Evolutionary conservation across 92 coral and sea anemone species (phyloP).

Genomic region (Bergia sp.): DNA sequence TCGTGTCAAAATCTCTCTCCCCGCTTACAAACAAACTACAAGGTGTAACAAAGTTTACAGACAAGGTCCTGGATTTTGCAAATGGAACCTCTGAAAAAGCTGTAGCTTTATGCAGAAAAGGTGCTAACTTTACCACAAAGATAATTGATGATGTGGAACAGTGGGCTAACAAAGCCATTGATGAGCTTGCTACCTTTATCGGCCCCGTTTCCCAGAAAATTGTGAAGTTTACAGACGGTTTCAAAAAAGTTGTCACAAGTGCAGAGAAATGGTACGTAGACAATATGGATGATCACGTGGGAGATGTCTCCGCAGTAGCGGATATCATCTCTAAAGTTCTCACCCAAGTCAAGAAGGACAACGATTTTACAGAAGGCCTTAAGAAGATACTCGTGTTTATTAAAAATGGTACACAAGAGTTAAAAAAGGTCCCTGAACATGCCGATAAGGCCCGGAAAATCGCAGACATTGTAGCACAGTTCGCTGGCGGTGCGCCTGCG

Average conservation of each 20-base stretch:
- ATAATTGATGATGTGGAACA: slow-evolving; percentile 83
- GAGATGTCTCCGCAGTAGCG: slow-evolving; percentile 81
- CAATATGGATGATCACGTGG: slow-evolving; percentile 78
- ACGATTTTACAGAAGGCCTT: slow-evolving; percentile 75
- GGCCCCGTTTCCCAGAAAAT: slow-evolving; percentile 74
- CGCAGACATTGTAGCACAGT: slow-evolving; percentile 83
- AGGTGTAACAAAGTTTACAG: slow-evolving; percentile 71
- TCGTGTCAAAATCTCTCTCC: slow-evolving; percentile 69
- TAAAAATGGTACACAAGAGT: slow-evolving; percentile 67
- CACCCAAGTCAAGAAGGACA: slow-evolving; percentile 79
- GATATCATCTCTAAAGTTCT: slow-evolving; percentile 81
- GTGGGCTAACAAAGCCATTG: slow-evolving; percentile 73
- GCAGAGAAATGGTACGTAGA: slow-evolving; percentile 87
- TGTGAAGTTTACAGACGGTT: slow-evolving; percentile 61
- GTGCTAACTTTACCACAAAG: slow-evolving; percentile 80
- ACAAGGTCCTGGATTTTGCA: slow-evolving; percentile 81
- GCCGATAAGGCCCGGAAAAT: slow-evolving; percentile 84
- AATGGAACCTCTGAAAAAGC: slow-evolving; percentile 80
- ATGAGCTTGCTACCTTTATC: slow-evolving; percentile 70
- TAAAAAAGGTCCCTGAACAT: slow-evolving; percentile 79
- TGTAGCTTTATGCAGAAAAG: slow-evolving; percentile 75
- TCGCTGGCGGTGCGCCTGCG: slow-evolving; percentile 73
- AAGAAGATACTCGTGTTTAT: slow-evolving; percentile 70
- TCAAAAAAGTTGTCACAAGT: slow-evolving; percentile 78
- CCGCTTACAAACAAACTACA: slow-evolving; percentile 72